A percentile compares a stretch with the other conserved stretches of the same genome.
Evolutionary conservation across 2,888 invertebrate genomes (phyloP).

Genomic region (Andrena camellia): DNA sequence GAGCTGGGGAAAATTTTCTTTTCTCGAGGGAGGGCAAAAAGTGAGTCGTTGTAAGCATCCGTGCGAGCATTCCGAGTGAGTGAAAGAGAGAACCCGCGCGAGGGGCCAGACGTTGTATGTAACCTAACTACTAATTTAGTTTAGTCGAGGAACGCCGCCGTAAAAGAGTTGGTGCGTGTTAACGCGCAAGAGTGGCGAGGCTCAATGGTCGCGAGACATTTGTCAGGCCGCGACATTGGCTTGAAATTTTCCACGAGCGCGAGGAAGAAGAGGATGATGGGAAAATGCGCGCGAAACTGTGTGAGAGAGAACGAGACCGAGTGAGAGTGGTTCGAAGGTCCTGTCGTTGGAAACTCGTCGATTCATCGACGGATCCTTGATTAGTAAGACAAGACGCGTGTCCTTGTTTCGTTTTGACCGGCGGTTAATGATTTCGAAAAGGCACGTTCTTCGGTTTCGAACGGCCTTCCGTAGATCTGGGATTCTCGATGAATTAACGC

Average conservation of each 20-base stretch:
- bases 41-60: conserved; percentile 59
- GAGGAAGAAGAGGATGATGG: not conserved
- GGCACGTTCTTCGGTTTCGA: conserved; percentile 3
- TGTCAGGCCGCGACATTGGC: conserved; percentile 23
- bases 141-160: conserved; percentile 61
- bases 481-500: conserved; percentile 55
- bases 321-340: conserved; percentile 43
- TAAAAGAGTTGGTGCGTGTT: conserved; percentile 44
- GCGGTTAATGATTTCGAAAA: conserved; percentile 16
- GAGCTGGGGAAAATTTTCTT: not conserved
- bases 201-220: conserved; percentile 12
- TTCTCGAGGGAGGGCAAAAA: not conserved
- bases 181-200: conserved; percentile 4
- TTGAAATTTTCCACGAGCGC: conserved; percentile 3
- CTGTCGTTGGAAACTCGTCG: conserved; percentile 42
- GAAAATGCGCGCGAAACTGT: not conserved
- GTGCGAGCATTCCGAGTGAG: conserved; percentile 25
- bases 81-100: conserved; percentile 63
- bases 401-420: not conserved
- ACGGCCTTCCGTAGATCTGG: conserved; percentile 17
- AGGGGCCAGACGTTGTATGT: conserved; percentile 76
- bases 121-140: conserved; percentile 70
- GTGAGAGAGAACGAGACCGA: not conserved
- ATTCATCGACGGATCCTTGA: conserved; percentile 38
- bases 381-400: conserved; percentile 12